phyloP scores from a whole-genome alignment of 1,140 invertebrate species.

The Sinella curviseta region DNA sequence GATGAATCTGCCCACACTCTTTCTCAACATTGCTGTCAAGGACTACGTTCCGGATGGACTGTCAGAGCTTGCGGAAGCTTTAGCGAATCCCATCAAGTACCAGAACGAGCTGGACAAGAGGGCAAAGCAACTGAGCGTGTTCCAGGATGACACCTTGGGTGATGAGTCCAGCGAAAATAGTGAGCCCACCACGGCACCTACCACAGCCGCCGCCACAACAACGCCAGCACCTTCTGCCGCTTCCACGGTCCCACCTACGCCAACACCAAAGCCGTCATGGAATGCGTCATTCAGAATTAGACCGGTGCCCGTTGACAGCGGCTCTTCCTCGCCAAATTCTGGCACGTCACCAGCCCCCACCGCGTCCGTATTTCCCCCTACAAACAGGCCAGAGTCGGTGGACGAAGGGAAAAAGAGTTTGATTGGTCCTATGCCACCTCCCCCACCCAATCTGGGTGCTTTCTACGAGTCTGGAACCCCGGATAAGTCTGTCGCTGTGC shows the following conservation, averaged over 20 bases:
- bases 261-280: background rate
- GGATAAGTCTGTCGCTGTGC: conserved; percentile 55
- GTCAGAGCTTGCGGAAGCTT: conserved; percentile 90
- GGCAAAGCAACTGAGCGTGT: conserved; percentile 81
- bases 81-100: conserved; percentile 97
- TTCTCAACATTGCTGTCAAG: conserved; percentile 90
- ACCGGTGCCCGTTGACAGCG: background rate
- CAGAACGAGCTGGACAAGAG: conserved; percentile 91
- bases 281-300: background rate
- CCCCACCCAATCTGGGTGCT: conserved; percentile 22
- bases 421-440: conserved; percentile 16
- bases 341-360: background rate
- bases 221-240: too few species aligned
- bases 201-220: background rate
- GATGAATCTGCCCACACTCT: conserved; percentile 81
- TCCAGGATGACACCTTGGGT: conserved; percentile 73
- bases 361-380: background rate
- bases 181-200: conserved; percentile 24
- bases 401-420: conserved; percentile 50
- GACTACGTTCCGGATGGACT: conserved; percentile 95
- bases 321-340: background rate
- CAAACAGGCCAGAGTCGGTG: conserved; percentile 36
- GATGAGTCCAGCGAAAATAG: conserved; percentile 47
- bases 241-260: background rate
- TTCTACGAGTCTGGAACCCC: conserved; percentile 13